Evolutionary conservation across 2,797 vertebrate species (phyloP).

Genomic region (Gastrophryne carolinensis): DNA sequence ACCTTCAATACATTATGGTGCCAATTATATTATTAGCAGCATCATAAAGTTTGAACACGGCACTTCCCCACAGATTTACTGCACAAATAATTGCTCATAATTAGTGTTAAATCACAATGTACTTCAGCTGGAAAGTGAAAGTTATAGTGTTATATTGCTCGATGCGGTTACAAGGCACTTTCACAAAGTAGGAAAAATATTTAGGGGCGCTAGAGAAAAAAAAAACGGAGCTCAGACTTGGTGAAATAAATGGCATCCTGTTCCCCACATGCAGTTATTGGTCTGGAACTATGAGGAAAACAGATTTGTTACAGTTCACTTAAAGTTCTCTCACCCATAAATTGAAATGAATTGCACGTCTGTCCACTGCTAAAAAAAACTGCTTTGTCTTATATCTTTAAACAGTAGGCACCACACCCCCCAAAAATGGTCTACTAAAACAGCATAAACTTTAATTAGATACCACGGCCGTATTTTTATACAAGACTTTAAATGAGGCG

Average conservation of each 20-base stretch:
- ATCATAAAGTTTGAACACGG: not conserved
- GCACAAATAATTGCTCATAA: not conserved
- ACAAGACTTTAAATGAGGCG: not conserved
- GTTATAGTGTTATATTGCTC: constrained; percentile 7
- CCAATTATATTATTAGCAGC: not conserved
- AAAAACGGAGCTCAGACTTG: not conserved
- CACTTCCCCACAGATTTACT: not conserved
- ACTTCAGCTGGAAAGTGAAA: constrained; percentile 16
- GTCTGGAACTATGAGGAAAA: not conserved
- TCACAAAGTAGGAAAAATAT: not conserved
- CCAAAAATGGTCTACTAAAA: not conserved
- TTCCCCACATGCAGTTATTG: constrained; percentile 14
- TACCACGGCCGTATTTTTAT: not conserved
- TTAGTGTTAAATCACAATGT: constrained; percentile 4
- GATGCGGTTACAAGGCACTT: constrained; percentile 16
- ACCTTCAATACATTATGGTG: too few relatives aligned
- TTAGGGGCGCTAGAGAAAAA: not conserved
- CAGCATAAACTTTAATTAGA: not conserved
- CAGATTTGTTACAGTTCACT: constrained; percentile 32
- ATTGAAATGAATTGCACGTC: not conserved
- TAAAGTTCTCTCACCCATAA: constrained; percentile 35
- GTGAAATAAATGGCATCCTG: constrained; percentile 14
- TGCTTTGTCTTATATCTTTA: not conserved
- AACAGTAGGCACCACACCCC: not conserved
- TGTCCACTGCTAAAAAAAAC: constrained; percentile 4